A percentile compares a stretch with the other conserved stretches of the same genome.
Evolutionary conservation across 2,888 invertebrate species (phyloP).

Genomic region (Sphaeridia pumilis): DNA sequence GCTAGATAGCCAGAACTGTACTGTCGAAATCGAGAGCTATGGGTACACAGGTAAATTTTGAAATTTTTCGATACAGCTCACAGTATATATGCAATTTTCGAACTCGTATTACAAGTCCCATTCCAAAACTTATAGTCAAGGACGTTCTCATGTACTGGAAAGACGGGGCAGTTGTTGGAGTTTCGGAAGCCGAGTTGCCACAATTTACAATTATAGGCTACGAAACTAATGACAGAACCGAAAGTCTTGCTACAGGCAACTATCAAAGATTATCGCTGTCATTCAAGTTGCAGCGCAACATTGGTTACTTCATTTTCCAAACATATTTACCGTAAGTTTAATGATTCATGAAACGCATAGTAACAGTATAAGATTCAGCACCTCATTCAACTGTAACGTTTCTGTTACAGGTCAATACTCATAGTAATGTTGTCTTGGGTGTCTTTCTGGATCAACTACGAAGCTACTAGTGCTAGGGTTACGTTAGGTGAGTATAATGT

Average conservation of each 20-base stretch:
- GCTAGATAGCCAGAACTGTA: constrained; percentile 95
- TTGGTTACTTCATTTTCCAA: constrained; percentile 96
- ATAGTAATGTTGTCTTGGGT: constrained; percentile 99
- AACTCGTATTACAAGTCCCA: no score
- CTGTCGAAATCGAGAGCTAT: constrained; percentile 99
- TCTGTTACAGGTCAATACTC: constrained; percentile 47
- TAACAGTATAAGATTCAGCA: no score
- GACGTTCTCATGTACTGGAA: constrained; percentile 99
- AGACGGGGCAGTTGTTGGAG: constrained; percentile 81
- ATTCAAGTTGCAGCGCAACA: constrained; percentile 85
- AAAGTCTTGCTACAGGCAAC: constrained; percentile 81
- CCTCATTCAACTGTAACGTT: no score
- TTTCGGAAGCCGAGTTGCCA: constrained; percentile 70
- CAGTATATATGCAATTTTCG: no score
- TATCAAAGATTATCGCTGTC: constrained; percentile 87
- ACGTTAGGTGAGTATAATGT: constrained; percentile 64
- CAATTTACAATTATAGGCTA: constrained; percentile 93
- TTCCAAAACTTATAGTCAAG: constrained; percentile 93
- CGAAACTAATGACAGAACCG: constrained; percentile 87
- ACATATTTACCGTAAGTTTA: constrained; percentile 70
- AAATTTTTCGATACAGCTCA: no score
- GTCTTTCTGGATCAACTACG: constrained; percentile 58
- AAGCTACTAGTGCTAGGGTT: constrained; percentile 92
- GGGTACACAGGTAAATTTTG: constrained; percentile 44
- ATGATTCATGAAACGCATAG: no score